Evolutionary conservation across 2,797 vertebrate genomes (phyloP), one percentile per base, ranked within the genome.

Genomic region (Ibycter americanus): DNA sequence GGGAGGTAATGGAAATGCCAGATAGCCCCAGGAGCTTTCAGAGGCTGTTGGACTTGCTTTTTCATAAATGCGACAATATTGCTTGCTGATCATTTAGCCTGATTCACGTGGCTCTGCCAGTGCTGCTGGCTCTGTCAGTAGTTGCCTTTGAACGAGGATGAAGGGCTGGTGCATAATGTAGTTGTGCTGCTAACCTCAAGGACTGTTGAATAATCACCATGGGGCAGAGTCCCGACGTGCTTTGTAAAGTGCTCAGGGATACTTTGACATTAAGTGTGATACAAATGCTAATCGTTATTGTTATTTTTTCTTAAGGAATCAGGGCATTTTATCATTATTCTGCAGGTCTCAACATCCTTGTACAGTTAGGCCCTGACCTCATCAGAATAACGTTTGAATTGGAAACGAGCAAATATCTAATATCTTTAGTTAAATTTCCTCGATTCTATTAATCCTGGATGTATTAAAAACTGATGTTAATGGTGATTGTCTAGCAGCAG

Each of bases 381-480:
- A 63, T 77, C 77, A 72, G 40, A 79, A 62, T 76, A 87, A 59
- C 23, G 49, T 94, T 82, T 94, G 51, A 87, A 82, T 88, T 84
- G 51, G 65, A 93, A 91, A 81, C 0, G 0, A 93, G 59, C 49
- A 71, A 74, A 55, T 58, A 88, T 12, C 29, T 71, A 42, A 80
- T 32, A 40, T 74, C 52, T 22, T 89, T 71, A 7, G 26, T 87
- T 70, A 85, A 70, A 59, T 62, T 66, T 68, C 23, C 42, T 78
- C 27, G 49, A 12, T 59, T 82, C 36, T 68, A 6, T 91, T 90
- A 91, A 90, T 65, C 38, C 8, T 76, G 62, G 23, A 29, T 87
- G 6, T 40, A 51, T 66, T 72, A 90, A 91, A 83, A 72, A 15
- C 19, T 36, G 29, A 26, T 1, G 1, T 82, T 94, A 63, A 81